These are phyloP conservation scores for Pristis pectinata DNA, from an alignment of 2,797 vertebrate species.

Conservation along the genomic window DNA sequence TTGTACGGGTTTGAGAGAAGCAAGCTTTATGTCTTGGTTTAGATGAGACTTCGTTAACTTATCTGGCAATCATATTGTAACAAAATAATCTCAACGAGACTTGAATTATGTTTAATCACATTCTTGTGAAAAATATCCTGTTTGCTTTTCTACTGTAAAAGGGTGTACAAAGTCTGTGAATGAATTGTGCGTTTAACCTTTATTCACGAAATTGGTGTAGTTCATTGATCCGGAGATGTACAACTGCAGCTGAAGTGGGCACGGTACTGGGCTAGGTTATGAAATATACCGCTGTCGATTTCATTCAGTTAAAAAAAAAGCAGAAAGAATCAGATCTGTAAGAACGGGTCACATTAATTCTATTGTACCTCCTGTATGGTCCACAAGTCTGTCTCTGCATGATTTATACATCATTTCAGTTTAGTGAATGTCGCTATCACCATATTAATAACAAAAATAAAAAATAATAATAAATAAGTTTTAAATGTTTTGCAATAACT, in stretches of 20 bases:
- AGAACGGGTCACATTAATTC: neutral
- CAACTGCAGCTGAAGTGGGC: neutral
- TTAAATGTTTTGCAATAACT: constrained; percentile 68
- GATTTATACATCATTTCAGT: constrained; percentile 31
- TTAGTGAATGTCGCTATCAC: constrained; percentile 32
- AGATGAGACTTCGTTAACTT: constrained; percentile 45
- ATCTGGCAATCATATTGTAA: constrained; percentile 65
- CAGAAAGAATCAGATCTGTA: neutral
- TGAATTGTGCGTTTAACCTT: constrained; percentile 32
- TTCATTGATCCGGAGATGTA: constrained; percentile 21
- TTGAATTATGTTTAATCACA: constrained; percentile 49
- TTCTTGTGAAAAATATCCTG: constrained; percentile 34
- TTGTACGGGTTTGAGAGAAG: constrained; percentile 45
- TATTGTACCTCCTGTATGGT: constrained; percentile 27
- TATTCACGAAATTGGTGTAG: neutral
- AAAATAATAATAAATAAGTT: constrained; percentile 47
- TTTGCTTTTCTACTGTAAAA: constrained; percentile 36
- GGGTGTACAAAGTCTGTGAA: constrained; percentile 31
- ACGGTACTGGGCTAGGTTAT: neutral
- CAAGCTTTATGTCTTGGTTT: constrained; percentile 41
- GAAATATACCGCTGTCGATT: neutral
- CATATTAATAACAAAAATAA: constrained; percentile 35
- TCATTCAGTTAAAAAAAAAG: neutral
- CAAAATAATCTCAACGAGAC: constrained; percentile 47
- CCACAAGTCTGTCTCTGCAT: constrained; percentile 31